Evolutionary conservation across 1,140 invertebrate genomes (phyloP).

Genomic region (Melipona quadrifasciata): DNA sequence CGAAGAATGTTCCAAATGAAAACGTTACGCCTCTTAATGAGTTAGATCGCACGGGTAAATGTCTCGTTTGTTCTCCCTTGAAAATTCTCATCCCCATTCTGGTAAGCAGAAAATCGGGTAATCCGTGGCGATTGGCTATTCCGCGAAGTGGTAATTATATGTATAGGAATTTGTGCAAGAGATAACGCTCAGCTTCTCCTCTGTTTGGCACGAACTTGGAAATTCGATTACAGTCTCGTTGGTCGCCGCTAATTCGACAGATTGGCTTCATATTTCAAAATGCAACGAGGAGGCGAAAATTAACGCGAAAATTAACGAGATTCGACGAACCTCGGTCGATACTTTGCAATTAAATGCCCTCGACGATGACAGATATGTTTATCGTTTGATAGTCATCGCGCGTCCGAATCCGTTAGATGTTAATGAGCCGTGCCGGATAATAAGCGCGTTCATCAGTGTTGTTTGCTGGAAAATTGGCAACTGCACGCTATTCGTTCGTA

Average conservation of each 20-base stretch:
- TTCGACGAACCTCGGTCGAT: not conserved
- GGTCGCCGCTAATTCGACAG: not conserved
- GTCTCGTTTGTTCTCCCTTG: too few relatives aligned
- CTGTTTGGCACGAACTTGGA: too few relatives aligned
- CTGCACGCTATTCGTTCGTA: too few relatives aligned
- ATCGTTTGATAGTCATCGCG: not conserved
- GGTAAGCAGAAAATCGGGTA: too few relatives aligned
- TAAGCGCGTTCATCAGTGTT: too few relatives aligned
- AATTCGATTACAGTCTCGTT: not conserved
- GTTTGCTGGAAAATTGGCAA: too few relatives aligned
- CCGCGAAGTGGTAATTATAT: not conserved
- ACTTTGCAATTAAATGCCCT: not conserved
- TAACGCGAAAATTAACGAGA: not conserved
- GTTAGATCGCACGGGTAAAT: too few relatives aligned
- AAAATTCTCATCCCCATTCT: too few relatives aligned
- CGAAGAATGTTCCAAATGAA: too few relatives aligned
- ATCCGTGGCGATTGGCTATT: too few relatives aligned
- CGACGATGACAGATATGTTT: constrained; percentile 1
- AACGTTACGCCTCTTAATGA: too few relatives aligned
- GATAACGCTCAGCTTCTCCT: not conserved
- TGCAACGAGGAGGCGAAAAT: too few relatives aligned
- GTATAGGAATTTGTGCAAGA: not conserved
- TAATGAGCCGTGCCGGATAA: not conserved
- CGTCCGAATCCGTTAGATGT: not conserved
- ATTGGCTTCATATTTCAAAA: not conserved